Conservation (phyloP, 2,113 vertebrate species). For the Aythya baeri region DNA sequence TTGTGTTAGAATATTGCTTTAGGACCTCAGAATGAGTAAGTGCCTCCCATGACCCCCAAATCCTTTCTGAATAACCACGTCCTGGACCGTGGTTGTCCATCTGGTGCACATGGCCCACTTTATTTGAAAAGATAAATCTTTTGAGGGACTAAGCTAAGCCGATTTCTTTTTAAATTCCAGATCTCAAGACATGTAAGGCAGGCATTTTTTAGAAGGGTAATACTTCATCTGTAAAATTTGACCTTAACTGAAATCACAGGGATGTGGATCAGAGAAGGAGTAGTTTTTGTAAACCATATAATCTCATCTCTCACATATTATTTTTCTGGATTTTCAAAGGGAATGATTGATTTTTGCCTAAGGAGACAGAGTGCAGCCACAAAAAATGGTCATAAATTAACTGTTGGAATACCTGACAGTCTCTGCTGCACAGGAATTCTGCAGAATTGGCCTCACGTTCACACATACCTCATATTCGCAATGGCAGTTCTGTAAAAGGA, state of each 20-base stretch:
- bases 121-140: conserved; percentile 25
- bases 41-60: neutral
- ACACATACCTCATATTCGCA: neutral
- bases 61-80: neutral
- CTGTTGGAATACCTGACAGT: neutral
- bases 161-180: conserved; percentile 28
- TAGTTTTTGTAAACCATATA: conserved; percentile 1
- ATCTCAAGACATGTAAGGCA: conserved; percentile 1
- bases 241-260: neutral
- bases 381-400: conserved; percentile 1
- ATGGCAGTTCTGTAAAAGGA: neutral
- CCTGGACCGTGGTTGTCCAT: neutral
- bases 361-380: neutral
- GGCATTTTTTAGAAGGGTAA: conserved; percentile 13
- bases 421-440: neutral
- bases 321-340: neutral
- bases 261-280: neutral
- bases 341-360: neutral
- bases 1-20: neutral
- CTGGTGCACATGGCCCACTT: neutral
- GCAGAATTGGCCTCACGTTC: neutral
- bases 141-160: neutral
- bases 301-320: neutral
- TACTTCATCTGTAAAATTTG: conserved; percentile 10
- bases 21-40: neutral